Conservation (phyloP, 2,113 vertebrate species). For the Tupaia chinensis region DNA sequence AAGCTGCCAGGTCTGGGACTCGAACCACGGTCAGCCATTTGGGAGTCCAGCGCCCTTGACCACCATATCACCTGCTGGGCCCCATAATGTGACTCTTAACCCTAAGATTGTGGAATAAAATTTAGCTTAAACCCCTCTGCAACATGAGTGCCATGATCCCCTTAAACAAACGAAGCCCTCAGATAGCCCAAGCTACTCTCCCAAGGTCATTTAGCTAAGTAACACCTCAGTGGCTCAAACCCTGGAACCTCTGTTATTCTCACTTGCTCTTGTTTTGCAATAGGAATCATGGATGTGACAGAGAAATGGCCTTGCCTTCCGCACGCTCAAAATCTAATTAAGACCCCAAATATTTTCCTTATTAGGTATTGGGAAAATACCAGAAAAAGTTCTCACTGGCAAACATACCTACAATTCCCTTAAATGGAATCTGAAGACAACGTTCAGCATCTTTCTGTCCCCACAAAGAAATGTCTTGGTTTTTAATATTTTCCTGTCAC, state of each 20-base stretch:
- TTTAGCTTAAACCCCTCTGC: not conserved
- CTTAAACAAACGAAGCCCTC: not conserved
- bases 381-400: not conserved
- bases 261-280: not conserved
- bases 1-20: too few species aligned
- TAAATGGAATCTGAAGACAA: slow-evolving; percentile 6
- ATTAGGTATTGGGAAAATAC: not conserved
- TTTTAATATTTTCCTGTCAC: slow-evolving; percentile 23
- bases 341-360: not conserved
- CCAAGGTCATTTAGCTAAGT: not conserved
- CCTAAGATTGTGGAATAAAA: not conserved
- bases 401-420: not conserved
- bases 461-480: not conserved
- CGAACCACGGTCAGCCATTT: too few species aligned
- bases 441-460: not conserved
- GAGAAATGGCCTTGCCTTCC: not conserved
- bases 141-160: not conserved
- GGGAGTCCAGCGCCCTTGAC: too few species aligned
- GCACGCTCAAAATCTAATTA: not conserved
- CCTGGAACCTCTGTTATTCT: not conserved
- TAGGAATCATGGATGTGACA: not conserved
- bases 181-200: not conserved
- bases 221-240: not conserved
- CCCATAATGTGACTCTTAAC: not conserved
- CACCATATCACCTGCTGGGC: too few species aligned